These are phyloP conservation scores for Rhinolophus sinicus DNA, from an alignment of 2,113 vertebrate species.

Conservation along the genomic window DNA sequence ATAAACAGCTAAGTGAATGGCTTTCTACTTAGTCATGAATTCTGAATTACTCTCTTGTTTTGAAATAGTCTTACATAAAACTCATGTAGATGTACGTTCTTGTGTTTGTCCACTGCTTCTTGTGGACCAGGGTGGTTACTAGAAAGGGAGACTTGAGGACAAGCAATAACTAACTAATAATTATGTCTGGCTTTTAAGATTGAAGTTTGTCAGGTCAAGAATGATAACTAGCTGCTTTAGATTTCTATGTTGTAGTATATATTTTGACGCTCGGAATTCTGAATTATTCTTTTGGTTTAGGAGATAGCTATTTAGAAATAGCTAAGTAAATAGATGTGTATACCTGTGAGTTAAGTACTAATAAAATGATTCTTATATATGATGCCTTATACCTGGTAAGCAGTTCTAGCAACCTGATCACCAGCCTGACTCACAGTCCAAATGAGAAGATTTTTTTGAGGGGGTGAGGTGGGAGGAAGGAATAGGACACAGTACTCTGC, in stretches of 20 bases:
- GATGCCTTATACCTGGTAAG: background rate
- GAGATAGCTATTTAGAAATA: background rate
- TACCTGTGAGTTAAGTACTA: background rate
- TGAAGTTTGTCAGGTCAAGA: background rate
- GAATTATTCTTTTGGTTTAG: background rate
- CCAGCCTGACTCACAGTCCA: background rate
- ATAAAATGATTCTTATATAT: background rate
- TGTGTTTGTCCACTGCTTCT: background rate
- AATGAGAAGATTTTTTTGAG: background rate
- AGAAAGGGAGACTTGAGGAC: background rate
- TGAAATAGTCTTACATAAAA: background rate
- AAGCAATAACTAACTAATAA: background rate
- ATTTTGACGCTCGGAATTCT: background rate
- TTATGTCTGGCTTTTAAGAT: background rate
- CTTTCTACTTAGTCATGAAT: background rate
- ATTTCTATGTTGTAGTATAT: background rate
- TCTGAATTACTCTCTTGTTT: constrained; percentile 36
- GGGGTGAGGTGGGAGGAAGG: background rate
- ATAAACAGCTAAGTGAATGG: constrained; percentile 33
- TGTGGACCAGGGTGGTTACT: background rate
- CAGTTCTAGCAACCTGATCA: background rate
- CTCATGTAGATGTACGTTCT: background rate
- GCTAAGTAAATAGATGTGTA: background rate
- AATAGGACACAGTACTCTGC: background rate
- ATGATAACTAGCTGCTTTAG: background rate